These are phyloP conservation scores for Brachirus orientalis DNA, from an alignment of 2,113 vertebrate genomes.

Conservation along the genomic window DNA sequence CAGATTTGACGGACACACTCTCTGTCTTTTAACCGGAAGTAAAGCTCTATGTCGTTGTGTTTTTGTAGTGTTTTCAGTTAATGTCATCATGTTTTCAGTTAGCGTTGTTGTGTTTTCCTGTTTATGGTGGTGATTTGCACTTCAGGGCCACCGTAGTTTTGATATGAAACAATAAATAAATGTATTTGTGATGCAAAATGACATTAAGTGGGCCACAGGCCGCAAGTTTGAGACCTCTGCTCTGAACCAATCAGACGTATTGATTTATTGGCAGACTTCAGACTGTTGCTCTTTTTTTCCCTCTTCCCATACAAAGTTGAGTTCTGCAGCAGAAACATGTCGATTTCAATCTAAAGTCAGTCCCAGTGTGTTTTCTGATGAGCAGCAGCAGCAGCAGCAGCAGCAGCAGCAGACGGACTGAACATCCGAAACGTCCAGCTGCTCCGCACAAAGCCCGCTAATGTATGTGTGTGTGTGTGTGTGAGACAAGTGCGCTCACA, in stretches of 20 bases:
- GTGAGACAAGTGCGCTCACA: slow-evolving; percentile 18
- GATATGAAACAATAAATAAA: no score
- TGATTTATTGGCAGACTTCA: background rate
- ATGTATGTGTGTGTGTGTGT: slow-evolving; percentile 3
- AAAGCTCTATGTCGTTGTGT: no score
- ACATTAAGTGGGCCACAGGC: no score
- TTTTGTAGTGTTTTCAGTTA: no score
- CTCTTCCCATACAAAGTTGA: background rate
- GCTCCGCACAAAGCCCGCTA: slow-evolving; percentile 41
- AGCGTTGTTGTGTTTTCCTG: no score
- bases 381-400: background rate
- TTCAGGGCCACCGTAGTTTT: no score
- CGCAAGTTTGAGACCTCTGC: no score
- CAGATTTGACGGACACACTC: no score
- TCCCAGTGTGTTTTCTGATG: slow-evolving; percentile 4
- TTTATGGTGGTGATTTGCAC: no score
- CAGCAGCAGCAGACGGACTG: background rate
- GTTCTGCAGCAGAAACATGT: background rate
- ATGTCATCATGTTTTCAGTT: no score
- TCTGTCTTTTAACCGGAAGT: no score
- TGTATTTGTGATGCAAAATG: no score
- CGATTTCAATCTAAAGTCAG: slow-evolving; percentile 6
- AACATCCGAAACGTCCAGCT: slow-evolving; percentile 46
- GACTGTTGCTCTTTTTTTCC: background rate
- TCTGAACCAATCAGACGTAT: background rate